Conservation (phyloP, 1,140 invertebrate species). For the Gonatopus flavifemur region DNA sequence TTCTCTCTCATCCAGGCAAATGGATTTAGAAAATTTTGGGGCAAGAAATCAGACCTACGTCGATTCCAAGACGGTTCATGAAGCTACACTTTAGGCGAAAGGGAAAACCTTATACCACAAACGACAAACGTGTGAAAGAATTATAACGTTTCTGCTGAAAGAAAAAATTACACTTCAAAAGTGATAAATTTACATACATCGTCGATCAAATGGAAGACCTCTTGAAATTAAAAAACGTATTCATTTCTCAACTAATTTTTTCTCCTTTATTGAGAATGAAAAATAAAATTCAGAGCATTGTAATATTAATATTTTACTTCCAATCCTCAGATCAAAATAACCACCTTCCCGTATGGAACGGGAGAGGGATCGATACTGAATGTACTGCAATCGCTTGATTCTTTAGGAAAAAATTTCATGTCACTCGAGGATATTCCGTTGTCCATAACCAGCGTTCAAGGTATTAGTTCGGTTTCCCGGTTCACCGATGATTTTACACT, state of each 20-base stretch:
- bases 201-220: slow-evolving; percentile 61
- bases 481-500: slow-evolving; percentile 71
- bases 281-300: too few species aligned
- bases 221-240: slow-evolving; percentile 31
- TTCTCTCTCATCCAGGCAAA: too few species aligned
- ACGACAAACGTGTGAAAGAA: slow-evolving; percentile 69
- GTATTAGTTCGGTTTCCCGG: slow-evolving; percentile 70
- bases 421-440: slow-evolving; percentile 74
- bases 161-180: slow-evolving; percentile 64
- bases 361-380: slow-evolving; percentile 71
- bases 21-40: slow-evolving; percentile 82
- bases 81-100: slow-evolving; percentile 77
- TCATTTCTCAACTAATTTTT: neutral
- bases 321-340: slow-evolving; percentile 35
- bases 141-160: slow-evolving; percentile 71
- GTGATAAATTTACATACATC: slow-evolving; percentile 47
- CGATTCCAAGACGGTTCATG: slow-evolving; percentile 90
- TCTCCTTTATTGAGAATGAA: too few species aligned
- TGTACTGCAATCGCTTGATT: slow-evolving; percentile 69
- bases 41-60: slow-evolving; percentile 77
- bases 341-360: slow-evolving; percentile 62
- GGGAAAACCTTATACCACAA: slow-evolving; percentile 64
- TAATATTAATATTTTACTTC: slow-evolving; percentile 3
- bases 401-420: slow-evolving; percentile 71
- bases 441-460: slow-evolving; percentile 76